Evolutionary conservation across 2,797 vertebrate species (phyloP).

Genomic region (Melanotaenia parkinsoni): DNA sequence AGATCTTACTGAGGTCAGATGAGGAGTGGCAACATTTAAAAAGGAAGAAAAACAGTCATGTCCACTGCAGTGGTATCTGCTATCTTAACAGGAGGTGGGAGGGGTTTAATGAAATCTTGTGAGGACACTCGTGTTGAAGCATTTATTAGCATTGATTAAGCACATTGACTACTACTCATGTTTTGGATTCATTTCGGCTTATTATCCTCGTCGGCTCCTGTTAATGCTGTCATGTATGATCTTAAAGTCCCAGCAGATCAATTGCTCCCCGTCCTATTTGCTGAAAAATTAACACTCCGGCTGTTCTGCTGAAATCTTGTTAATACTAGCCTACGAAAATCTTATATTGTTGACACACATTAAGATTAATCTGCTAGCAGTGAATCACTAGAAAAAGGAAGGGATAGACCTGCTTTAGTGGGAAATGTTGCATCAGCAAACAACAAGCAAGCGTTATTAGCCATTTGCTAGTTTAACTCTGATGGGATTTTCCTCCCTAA

Average conservation of each 20-base stretch:
- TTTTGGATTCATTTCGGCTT: conserved; percentile 20
- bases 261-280: conserved; percentile 20
- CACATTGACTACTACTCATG: neutral
- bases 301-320: conserved; percentile 45
- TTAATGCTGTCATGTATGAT: conserved; percentile 49
- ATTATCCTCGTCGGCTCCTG: conserved; percentile 43
- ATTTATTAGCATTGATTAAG: conserved; percentile 19
- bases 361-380: neutral
- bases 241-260: conserved; percentile 39
- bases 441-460: conserved; percentile 52
- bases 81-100: neutral
- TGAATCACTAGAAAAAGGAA: conserved; percentile 13
- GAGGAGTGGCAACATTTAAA: too few species aligned
- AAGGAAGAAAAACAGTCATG: too few species aligned
- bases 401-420: conserved; percentile 13
- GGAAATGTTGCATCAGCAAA: conserved; percentile 54
- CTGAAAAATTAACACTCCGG: conserved; percentile 19
- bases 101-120: neutral
- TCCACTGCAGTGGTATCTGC: too few species aligned
- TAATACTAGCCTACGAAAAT: conserved; percentile 35
- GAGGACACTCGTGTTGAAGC: neutral
- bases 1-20: too few species aligned
- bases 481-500: conserved; percentile 49
- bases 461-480: conserved; percentile 18
- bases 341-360: conserved; percentile 19